phyloP scores from a whole-genome alignment of 1,140 invertebrate genomes.

The Orius insidiosus region DNA sequence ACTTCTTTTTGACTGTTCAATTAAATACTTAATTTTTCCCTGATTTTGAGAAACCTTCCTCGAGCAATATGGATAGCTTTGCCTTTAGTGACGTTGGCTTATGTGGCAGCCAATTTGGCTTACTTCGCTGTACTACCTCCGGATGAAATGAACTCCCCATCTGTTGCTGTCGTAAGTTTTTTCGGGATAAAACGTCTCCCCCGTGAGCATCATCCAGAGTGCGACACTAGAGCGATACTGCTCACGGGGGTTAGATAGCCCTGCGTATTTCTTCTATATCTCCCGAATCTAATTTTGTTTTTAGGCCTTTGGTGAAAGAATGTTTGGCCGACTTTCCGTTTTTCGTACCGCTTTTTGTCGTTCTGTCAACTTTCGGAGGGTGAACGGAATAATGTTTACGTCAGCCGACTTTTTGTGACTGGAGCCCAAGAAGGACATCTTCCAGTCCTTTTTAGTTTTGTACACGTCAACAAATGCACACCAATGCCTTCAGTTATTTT shows the following conservation, averaged over 20 bases:
- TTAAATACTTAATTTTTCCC: slow-evolving; percentile 14
- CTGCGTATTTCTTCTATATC: too few relatives aligned
- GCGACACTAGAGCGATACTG: too few relatives aligned
- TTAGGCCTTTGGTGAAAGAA: slow-evolving; percentile 56
- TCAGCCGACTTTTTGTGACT: slow-evolving; percentile 59
- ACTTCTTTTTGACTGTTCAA: too few relatives aligned
- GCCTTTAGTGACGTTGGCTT: slow-evolving; percentile 68
- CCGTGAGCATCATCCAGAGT: too few relatives aligned
- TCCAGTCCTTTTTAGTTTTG: slow-evolving; percentile 57
- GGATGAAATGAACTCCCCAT: slow-evolving; percentile 56
- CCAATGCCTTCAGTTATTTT: slow-evolving; percentile 67
- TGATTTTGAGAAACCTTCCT: slow-evolving; percentile 60
- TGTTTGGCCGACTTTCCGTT: slow-evolving; percentile 61
- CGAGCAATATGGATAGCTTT: slow-evolving; percentile 76
- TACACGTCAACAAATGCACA: slow-evolving; percentile 55
- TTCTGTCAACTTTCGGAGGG: slow-evolving; percentile 65
- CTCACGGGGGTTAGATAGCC: background rate
- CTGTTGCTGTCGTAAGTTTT: slow-evolving; percentile 59
- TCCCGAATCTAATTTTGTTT: background rate
- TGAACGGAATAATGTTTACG: slow-evolving; percentile 84
- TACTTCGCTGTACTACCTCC: slow-evolving; percentile 73
- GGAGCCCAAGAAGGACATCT: slow-evolving; percentile 70
- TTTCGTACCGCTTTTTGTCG: slow-evolving; percentile 77
- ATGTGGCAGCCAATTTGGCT: slow-evolving; percentile 74
- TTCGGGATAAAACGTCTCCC: too few relatives aligned